Evolutionary conservation across 2,888 invertebrate genomes (phyloP), one percentile per base, ranked within the genome.

Genomic region (Limnephilus rhombicus): DNA sequence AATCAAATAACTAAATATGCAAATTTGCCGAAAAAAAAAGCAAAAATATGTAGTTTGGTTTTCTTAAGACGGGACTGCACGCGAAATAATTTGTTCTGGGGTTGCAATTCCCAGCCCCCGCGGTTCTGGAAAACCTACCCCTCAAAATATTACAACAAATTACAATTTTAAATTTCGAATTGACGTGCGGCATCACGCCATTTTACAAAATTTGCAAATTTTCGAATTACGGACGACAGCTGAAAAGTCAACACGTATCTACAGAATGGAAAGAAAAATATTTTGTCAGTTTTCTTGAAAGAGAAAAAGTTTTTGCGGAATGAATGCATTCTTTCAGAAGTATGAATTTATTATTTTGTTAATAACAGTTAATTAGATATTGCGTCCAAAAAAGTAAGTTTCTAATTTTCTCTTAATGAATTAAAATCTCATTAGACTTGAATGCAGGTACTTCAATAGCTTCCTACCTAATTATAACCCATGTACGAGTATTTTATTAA

Each of bases 1-100:
- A 94, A 91, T 92, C 93, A 93, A 92, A 93, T 92, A 92, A 88
- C 90, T 89, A 83, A 93, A 92, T 94, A 94, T 94, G 94, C 94
- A 94, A 94, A 94, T 91, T 68, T 34, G 9, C 49, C 49, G 68
- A 91, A 88, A 82, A 91, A 68, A 31, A 45, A 53, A 80, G 31
- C 49, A 89, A 80, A 89, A 89, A n/a, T 89, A 80, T 80, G 87
- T 87, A 37, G 85, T 68, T 68, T n/a, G 41, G 80, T 68, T 92
- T 87, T 82, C 88, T 82, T 37, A 29, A 89, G 89, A 81, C 80
- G 82, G 90, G 81, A 7, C 49, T 18, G 91, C 92, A 91, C 91
- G 92, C 91, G 92, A 92, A 91, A 90, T 90, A 90, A 87, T 92
- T 90, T 90, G 89, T 86, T n/a, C 29, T 29, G 53, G 68, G 45